Evolutionary conservation across 1,140 invertebrate genomes (phyloP).

Genomic region (honey bee (Apis mellifera)): DNA sequence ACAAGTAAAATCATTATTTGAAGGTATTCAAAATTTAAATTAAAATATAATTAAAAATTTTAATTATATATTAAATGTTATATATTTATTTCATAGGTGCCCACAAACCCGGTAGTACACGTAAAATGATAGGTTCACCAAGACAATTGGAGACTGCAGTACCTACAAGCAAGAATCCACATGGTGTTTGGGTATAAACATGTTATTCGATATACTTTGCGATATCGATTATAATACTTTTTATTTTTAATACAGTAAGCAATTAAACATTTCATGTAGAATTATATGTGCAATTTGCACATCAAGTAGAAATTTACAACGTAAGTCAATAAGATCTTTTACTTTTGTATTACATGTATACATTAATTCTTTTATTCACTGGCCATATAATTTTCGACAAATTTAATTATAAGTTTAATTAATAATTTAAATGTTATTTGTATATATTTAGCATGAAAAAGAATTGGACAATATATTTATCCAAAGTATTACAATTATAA

Average conservation of each 20-base stretch:
- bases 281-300: not conserved
- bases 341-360: not conserved
- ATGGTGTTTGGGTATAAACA: slow-evolving; percentile 95
- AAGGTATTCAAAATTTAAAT: slow-evolving; percentile 81
- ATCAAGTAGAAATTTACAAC: slow-evolving; percentile 1
- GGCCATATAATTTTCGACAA: slow-evolving; percentile 44
- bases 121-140: slow-evolving; percentile 94
- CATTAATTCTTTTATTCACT: slow-evolving; percentile 27
- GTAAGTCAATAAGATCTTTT: slow-evolving; percentile 23
- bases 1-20: slow-evolving; percentile 89
- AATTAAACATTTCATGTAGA: slow-evolving; percentile 21
- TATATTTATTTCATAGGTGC: slow-evolving; percentile 83
- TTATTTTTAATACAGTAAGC: slow-evolving; percentile 1
- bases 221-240: slow-evolving; percentile 10
- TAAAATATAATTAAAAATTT: not conserved
- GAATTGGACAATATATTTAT: slow-evolving; percentile 37
- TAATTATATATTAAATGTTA: not conserved
- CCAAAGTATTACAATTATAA: slow-evolving; percentile 23
- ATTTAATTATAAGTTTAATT: slow-evolving; percentile 11
- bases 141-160: slow-evolving; percentile 95
- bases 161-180: slow-evolving; percentile 96
- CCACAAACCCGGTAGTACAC: slow-evolving; percentile 91
- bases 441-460: slow-evolving; percentile 30
- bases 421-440: slow-evolving; percentile 20
- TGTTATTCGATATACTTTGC: slow-evolving; percentile 24